Evolutionary conservation across 2,113 vertebrate species (phyloP), one percentile per base, ranked within the genome.

Genomic region (Hippocampus zosterae): DNA sequence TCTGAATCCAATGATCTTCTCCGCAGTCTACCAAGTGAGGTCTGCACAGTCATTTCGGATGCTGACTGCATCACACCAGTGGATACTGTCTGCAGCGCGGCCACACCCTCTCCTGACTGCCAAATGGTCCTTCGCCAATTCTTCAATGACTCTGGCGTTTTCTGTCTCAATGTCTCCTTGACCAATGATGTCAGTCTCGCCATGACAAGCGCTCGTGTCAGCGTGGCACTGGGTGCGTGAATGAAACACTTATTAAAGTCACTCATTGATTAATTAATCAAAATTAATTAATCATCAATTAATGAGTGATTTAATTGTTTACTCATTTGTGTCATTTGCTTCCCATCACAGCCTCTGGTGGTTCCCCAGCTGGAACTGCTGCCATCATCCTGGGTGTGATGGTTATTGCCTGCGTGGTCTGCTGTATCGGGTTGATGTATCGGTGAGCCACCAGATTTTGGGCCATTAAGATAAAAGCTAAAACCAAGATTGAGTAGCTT

Each of bases 141-240:
- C 75, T 94, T 98, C 85, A 94, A 94, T 50, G 87, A 92, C 62
- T 92, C 93, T 0, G 96, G 96, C 10, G 88, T 92, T 42, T 98
- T 94, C 87, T 98, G 96, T 81, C 91, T 98, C 80, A 98, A 98
- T 67, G 93, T 98, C 65, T 96, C 96, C 19, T 65, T 98, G 84
- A 92, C 94, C 68, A 94, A 95, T 77, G 91, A 93, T 55, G 94
- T 94, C 74, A 93, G 95, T 77, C 88, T 98, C 75, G 96, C 96
- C 11, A 74, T 94, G 77, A 85, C 95, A 68, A 96, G 92, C 77
- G 92, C 95, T 4, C 92, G 89, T 16, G 91, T 98, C 84, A 90
- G 89, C 41, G 83, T 98, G 4, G 90, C 91, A 82, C 85, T 94
- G 87, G 92, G 87, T 84, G 69, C 72, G 88, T 77, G 27, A 50